phyloP scores from a whole-genome alignment of 1,140 invertebrate species.

The Bathynomus jamesi region DNA sequence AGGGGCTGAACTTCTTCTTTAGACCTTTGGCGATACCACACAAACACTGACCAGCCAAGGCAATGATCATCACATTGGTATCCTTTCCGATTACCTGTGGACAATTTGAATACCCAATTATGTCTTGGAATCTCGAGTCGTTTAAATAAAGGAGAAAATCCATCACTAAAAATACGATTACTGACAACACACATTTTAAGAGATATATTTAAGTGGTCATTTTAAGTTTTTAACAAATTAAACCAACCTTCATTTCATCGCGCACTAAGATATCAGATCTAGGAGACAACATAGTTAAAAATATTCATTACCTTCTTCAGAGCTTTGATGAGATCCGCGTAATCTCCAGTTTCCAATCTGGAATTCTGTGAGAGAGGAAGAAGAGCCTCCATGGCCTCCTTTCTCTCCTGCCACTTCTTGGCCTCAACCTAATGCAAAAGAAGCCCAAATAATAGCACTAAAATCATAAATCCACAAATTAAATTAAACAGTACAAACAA shows the following conservation, averaged over 20 bases:
- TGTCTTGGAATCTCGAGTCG: no score
- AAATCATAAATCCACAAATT: background rate
- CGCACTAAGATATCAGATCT: no score
- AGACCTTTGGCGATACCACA: constrained; percentile 74
- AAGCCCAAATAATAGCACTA: background rate
- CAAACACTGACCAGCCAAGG: constrained; percentile 75
- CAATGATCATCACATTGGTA: constrained; percentile 87
- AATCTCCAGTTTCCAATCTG: constrained; percentile 84
- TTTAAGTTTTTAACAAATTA: no score
- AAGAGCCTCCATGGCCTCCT: constrained; percentile 76
- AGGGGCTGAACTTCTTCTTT: constrained; percentile 76
- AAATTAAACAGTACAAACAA: no score
- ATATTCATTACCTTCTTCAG: constrained; percentile 68
- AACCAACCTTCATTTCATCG: no score
- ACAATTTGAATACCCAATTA: background rate
- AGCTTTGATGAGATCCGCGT: constrained; percentile 75
- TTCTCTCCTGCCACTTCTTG: constrained; percentile 96
- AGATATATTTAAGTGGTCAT: constrained; percentile 21
- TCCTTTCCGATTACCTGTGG: constrained; percentile 82
- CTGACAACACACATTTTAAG: constrained; percentile 44
- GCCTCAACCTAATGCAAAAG: constrained; percentile 57
- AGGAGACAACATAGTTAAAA: no score
- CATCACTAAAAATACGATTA: no score
- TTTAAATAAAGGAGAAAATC: no score
- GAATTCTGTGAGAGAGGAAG: constrained; percentile 69